These are phyloP conservation scores for Melitaea athalia DNA, from an alignment of 2,888 invertebrate genomes.

Conservation along the genomic window DNA sequence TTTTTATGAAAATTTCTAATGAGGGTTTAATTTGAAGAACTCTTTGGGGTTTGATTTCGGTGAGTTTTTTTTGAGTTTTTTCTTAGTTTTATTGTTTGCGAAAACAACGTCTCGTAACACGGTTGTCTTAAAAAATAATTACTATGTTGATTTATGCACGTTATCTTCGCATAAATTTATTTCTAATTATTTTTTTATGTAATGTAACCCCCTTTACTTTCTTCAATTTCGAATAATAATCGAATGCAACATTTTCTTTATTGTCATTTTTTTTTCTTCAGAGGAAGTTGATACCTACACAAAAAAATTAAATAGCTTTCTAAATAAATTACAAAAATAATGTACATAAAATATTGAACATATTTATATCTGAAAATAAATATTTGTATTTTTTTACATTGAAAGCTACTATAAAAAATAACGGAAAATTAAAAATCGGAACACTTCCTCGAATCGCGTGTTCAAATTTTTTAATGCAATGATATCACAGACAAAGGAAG, in stretches of 20 bases:
- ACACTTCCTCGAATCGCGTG: conserved; percentile 31
- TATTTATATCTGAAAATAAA: too few relatives aligned
- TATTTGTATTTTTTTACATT: not conserved
- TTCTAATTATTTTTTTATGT: conserved; percentile 22
- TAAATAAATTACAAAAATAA: too few relatives aligned
- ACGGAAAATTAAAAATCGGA: conserved; percentile 16
- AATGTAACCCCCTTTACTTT: not conserved
- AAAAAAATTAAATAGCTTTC: too few relatives aligned
- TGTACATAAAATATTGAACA: too few relatives aligned
- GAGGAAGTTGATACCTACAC: too few relatives aligned
- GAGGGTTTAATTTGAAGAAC: conserved; percentile 81
- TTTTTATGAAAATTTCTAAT: conserved; percentile 73
- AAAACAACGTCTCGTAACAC: conserved; percentile 79
- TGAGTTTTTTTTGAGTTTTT: conserved; percentile 54
- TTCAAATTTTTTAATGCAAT: conserved; percentile 55
- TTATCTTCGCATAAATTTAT: conserved; percentile 39
- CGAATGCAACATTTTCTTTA: too few relatives aligned
- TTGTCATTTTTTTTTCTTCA: too few relatives aligned
- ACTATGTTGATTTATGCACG: conserved; percentile 73
- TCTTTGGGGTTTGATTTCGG: conserved; percentile 79
- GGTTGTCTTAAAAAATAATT: conserved; percentile 80
- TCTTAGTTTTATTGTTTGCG: conserved; percentile 65
- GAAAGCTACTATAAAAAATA: not conserved
- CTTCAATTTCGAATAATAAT: not conserved
- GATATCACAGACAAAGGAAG: conserved; percentile 66